phyloP scores from a whole-genome alignment of 1,140 invertebrate genomes.

The Saccostrea cuccullata region DNA sequence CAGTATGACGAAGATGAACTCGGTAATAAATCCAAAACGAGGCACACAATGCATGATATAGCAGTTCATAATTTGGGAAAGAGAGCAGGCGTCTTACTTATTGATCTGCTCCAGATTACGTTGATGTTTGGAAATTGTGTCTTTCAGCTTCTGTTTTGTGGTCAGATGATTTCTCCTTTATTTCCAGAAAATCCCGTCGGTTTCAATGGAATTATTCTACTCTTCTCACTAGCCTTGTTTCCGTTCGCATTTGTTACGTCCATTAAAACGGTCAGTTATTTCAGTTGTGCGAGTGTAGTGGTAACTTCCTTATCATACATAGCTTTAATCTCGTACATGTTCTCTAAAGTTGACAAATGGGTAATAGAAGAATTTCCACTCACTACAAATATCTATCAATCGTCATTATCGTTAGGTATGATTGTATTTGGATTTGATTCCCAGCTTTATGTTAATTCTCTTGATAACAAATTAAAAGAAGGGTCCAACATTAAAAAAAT shows the following conservation, averaged over 20 bases:
- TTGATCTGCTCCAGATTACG: neutral
- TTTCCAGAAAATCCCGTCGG: neutral
- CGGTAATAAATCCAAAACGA: neutral
- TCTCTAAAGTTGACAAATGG: neutral
- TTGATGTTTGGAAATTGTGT: slow-evolving; percentile 23
- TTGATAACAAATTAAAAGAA: slow-evolving; percentile 14
- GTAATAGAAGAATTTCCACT: neutral
- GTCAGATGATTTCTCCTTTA: neutral
- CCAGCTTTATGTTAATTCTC: slow-evolving; percentile 5
- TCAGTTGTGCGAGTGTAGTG: neutral
- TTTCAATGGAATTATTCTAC: neutral
- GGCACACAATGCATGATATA: neutral
- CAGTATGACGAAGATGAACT: slow-evolving; percentile 10
- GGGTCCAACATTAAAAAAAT: slow-evolving; percentile 8
- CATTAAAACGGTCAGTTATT: neutral
- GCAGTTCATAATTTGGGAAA: slow-evolving; percentile 12
- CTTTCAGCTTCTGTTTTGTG: neutral
- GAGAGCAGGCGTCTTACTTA: neutral
- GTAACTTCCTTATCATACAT: neutral
- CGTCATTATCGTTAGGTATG: neutral
- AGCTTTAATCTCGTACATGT: neutral
- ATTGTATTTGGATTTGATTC: slow-evolving; percentile 17
- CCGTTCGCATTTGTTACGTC: slow-evolving; percentile 5
- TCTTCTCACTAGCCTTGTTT: neutral
- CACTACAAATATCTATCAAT: slow-evolving; percentile 6